A percentile compares a stretch with the other conserved stretches of the same genome.
Conservation (phyloP, 1,140 invertebrate species). For the Meloidogyne hapla region DNA sequence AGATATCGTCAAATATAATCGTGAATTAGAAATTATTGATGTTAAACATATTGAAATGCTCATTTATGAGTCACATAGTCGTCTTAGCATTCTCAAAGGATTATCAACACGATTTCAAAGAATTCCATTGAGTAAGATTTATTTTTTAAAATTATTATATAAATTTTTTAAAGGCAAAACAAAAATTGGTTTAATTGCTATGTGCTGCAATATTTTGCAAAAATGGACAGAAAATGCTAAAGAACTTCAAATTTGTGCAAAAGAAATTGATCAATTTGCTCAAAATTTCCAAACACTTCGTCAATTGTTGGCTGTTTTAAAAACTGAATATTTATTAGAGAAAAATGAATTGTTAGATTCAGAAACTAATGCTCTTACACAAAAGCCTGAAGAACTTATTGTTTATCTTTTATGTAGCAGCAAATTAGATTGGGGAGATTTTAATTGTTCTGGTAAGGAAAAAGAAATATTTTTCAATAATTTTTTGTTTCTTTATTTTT, state of each 20-base stretch:
- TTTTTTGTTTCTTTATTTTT: not conserved
- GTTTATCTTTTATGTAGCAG: constrained; percentile 20
- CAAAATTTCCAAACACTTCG: not conserved
- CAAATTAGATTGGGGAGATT: constrained; percentile 25
- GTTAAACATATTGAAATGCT: constrained; percentile 32
- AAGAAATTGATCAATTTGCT: not conserved
- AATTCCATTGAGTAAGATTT: constrained; percentile 22
- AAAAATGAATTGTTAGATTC: constrained; percentile 18
- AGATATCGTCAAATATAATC: constrained; percentile 32
- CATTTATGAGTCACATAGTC: constrained; percentile 6
- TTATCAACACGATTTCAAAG: constrained; percentile 19
- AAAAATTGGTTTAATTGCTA: constrained; percentile 16
- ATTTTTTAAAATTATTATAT: not conserved
- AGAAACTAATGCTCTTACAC: constrained; percentile 23
- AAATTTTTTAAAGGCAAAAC: constrained; percentile 11
- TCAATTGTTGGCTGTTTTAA: constrained; percentile 3
- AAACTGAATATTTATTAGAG: constrained; percentile 29
- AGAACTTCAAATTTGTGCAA: not conserved
- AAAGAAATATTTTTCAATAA: not conserved
- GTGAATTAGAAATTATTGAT: constrained; percentile 17
- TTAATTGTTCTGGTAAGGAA: not conserved
- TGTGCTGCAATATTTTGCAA: constrained; percentile 24
- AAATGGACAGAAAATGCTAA: constrained; percentile 4
- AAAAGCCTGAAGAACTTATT: constrained; percentile 25
- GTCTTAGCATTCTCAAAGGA: constrained; percentile 24